Evolutionary conservation across 1,140 invertebrate genomes (phyloP).

Genomic region (Dufourea novaeangliae): DNA sequence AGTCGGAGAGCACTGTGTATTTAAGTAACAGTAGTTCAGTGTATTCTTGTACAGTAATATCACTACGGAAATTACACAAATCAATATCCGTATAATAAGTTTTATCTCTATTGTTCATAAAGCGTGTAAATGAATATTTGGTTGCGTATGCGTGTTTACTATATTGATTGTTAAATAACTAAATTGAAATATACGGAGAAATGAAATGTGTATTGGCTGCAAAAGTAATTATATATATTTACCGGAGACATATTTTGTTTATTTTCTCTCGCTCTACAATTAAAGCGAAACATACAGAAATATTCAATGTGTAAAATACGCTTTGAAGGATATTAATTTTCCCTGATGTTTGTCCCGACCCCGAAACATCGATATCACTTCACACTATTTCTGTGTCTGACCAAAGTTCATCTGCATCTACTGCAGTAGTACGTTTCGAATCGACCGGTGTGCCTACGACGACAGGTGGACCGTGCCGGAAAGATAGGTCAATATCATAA

Average conservation of each 20-base stretch:
- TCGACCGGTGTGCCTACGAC: constrained; percentile 16
- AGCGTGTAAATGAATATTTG: constrained; percentile 7
- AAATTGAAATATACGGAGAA: constrained; percentile 24
- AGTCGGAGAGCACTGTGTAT: background rate
- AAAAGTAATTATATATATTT: constrained; percentile 5
- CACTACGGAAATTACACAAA: constrained; percentile 26
- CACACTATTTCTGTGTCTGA: constrained; percentile 13
- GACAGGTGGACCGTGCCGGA: background rate
- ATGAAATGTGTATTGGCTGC: background rate
- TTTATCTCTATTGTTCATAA: constrained; percentile 15
- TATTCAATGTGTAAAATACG: background rate
- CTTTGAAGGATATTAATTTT: background rate
- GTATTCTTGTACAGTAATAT: background rate
- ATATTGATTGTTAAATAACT: constrained; percentile 20
- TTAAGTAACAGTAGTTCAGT: background rate
- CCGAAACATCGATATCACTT: background rate
- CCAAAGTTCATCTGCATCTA: constrained; percentile 30
- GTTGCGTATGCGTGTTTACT: background rate
- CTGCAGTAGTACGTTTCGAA: constrained; percentile 32
- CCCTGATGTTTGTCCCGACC: background rate
- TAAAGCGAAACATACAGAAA: background rate
- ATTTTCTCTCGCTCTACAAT: background rate
- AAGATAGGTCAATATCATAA: constrained; percentile 2
- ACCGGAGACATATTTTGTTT: background rate
- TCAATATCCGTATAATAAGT: constrained; percentile 40